Evolutionary conservation across 1,140 invertebrate genomes (phyloP), one percentile per base, ranked within the genome.

Genomic region (Maniola jurtina): DNA sequence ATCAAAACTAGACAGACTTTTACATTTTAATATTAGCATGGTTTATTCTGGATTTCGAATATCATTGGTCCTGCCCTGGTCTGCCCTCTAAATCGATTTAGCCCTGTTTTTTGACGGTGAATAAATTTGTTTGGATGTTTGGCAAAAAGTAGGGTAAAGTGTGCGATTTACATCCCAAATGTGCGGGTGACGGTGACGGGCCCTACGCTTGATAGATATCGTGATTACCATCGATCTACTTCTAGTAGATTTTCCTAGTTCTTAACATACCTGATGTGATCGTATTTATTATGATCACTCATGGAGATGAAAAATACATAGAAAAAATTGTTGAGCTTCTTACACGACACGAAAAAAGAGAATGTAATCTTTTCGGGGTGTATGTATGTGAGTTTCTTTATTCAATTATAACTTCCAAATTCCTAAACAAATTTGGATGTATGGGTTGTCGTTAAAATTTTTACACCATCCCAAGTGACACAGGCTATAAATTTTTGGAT

Each of bases 91-190:
- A 70, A 61, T 70, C 65, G 65, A 67, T 67, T 56, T 63, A 40
- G 38, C 15, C 50, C 65, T 56, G 65, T 67, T 77, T 81, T 80
- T 74, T 72, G 67, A 68, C 76, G 73, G 77, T 76, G 79, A 81
- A 83, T 83, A 83, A 81, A 83, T 83, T 81, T 83, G 81, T 81
- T 80, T 83, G 72, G 75, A 75, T 80, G 75, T 80, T 80, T 80
- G 70, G 79, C 71, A 83, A 83, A 81, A 83, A 83, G 72, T 67
- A 68, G 76, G 77, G 73, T 80, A 81, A 25, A 81, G 73, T 76
- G 69, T 61, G 69, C 73, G 64, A 83, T 83, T 83, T 81, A 81
- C 81, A 83, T 81, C 71, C 71, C 68, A 79, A 80, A 81, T 79
- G 79, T 76, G 79, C 54, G 64, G 68, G 64, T 75, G 78, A 73